Base-by-base conservation (phyloP, 2,113 vertebrate species). In the Anarrhichthys ocellatus region DNA sequence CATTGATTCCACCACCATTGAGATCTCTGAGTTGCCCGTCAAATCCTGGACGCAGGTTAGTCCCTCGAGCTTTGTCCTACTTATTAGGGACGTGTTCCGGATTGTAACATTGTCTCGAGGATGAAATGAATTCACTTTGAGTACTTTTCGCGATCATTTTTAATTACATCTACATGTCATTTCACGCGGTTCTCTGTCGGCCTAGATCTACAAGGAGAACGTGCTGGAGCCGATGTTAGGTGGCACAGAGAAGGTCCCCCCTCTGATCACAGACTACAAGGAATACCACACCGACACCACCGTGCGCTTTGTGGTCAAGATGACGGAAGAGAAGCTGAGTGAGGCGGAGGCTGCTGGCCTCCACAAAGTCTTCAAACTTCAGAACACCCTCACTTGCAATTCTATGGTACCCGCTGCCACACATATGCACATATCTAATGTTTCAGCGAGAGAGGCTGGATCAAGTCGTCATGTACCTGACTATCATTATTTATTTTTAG, bases 231-330 rank as follows among this genome's bases (percentile, higher is more conserved):
- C 95, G 0, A 99, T 99, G 98, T 68, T 99, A 83, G 98, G 96
- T 1, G 98, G 98, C 69, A 97, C 97, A 1, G 98, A 99, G 80
- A 99, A 99, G 94, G 96, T 95, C 2, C 96, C 97, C 0, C 65
- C 98, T 58, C 95, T 99, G 5, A 99, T 99, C 92, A 96, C 95
- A 0, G 98, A 99, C 94, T 99, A 98, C 46, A 97, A 96, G 80
- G 98, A 99, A 27, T 99, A 99, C 85, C 98, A 99, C 93, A 99
- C 98, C 0, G 98, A 99, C 87, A 96, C 96, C 34, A 99, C 97
- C 0, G 98, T 99, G 74, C 97, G 95, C 84, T 99, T 99, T 24
- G 68, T 97, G 58, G 91, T 99, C 82, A 99, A 96, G 92, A 97
- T 99, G 98, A 90, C 95, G 0, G 95, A 96, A 54, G 96, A 97